These are phyloP conservation scores for Drosophila serrata DNA, from an alignment of 1,140 invertebrate species.

Conservation along the genomic window DNA sequence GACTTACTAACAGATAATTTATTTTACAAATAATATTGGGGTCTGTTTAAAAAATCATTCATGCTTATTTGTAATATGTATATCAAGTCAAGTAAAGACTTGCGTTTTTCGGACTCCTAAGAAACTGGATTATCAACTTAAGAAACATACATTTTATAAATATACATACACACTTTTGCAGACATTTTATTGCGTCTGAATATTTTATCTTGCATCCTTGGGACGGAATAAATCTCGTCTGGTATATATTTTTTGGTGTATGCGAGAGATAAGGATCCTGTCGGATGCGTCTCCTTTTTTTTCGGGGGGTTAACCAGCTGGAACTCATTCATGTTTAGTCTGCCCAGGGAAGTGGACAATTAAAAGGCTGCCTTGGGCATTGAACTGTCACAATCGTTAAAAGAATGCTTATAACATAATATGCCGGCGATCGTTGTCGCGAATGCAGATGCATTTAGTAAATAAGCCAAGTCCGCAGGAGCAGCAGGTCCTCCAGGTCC, in stretches of 20 bases:
- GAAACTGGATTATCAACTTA: slow-evolving; percentile 1
- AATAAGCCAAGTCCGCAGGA: slow-evolving; percentile 17
- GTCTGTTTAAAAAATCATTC: not conserved
- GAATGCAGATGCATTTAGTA: slow-evolving; percentile 30
- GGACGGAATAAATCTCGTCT: slow-evolving; percentile 4
- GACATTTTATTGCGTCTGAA: slow-evolving; percentile 16
- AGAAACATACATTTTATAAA: not conserved
- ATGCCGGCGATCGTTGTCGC: slow-evolving; percentile 41
- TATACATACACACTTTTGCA: not conserved
- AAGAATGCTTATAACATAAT: slow-evolving; percentile 74
- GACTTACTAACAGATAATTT: no score
- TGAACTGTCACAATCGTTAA: slow-evolving; percentile 68
- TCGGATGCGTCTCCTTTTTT: slow-evolving; percentile 14
- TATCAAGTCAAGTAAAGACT: not conserved
- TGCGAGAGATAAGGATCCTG: slow-evolving; percentile 13
- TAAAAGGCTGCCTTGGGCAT: slow-evolving; percentile 45
- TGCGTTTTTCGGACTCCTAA: not conserved
- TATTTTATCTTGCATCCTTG: not conserved
- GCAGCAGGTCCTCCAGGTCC: slow-evolving; percentile 9
- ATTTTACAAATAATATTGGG: no score
- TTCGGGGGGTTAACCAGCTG: not conserved
- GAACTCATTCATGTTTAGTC: slow-evolving; percentile 44
- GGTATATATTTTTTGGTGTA: slow-evolving; percentile 21
- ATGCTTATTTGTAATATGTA: not conserved
- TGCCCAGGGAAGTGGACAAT: slow-evolving; percentile 24